These are phyloP conservation scores for Cydia splendana DNA, from an alignment of 1,140 invertebrate species.

Conservation along the genomic window DNA sequence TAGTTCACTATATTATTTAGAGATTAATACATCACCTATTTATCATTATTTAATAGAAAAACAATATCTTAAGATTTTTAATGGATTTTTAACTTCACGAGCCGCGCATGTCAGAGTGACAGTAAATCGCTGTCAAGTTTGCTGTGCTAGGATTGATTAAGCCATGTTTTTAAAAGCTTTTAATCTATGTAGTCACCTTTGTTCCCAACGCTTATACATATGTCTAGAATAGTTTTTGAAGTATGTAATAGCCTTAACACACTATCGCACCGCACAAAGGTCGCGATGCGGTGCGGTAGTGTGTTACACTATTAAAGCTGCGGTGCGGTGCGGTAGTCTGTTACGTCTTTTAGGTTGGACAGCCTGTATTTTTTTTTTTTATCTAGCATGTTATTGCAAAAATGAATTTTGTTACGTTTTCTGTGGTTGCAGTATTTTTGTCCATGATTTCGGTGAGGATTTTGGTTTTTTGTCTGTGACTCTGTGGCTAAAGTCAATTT, in stretches of 20 bases:
- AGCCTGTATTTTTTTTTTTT: slow-evolving; percentile 6
- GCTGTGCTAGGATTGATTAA: not conserved
- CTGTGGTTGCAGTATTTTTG: slow-evolving; percentile 4
- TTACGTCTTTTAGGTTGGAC: not conserved
- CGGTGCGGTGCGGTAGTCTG: too few species aligned
- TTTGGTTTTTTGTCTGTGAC: slow-evolving; percentile 18
- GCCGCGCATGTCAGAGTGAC: not conserved
- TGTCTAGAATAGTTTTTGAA: not conserved
- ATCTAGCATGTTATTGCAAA: not conserved
- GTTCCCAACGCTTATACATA: not conserved
- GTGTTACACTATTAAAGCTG: too few species aligned
- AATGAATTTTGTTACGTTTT: not conserved
- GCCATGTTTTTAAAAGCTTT: not conserved
- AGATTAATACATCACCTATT: not conserved
- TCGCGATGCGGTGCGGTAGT: too few species aligned
- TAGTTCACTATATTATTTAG: not conserved
- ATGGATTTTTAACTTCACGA: not conserved
- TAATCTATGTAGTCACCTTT: not conserved
- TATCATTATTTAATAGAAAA: not conserved
- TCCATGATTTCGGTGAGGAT: slow-evolving; percentile 21
- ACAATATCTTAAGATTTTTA: not conserved
- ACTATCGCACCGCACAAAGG: too few species aligned
- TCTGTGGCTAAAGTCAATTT: slow-evolving; percentile 28
- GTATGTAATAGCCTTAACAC: not conserved
- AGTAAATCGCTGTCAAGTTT: not conserved